Evolutionary conservation across 2,888 invertebrate genomes (phyloP).

Genomic region (Apodemia zela): DNA sequence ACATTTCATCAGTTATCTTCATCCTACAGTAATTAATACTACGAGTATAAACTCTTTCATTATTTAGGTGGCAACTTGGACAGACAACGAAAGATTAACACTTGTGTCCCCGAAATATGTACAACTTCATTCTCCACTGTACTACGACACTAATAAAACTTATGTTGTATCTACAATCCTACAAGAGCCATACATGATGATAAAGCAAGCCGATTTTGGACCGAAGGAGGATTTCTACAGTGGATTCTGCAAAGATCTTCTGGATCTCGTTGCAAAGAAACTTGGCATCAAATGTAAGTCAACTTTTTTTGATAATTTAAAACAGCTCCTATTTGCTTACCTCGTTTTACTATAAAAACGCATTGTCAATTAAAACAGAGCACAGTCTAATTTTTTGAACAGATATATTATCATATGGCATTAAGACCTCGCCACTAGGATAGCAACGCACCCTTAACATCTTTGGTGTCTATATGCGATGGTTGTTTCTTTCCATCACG

Average conservation of each 20-base stretch:
- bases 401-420: too few relatives aligned
- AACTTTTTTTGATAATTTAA: not conserved
- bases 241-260: conserved; percentile 96
- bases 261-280: conserved; percentile 88
- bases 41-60: not conserved
- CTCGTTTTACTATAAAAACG: too few relatives aligned
- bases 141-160: conserved; percentile 90
- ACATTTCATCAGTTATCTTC: too few relatives aligned
- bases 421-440: too few relatives aligned
- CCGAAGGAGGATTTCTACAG: conserved; percentile 90
- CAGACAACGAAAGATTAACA: conserved; percentile 87
- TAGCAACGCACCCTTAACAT: too few relatives aligned
- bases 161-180: conserved; percentile 93
- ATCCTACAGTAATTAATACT: too few relatives aligned
- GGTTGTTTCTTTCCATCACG: too few relatives aligned
- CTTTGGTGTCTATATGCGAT: too few relatives aligned
- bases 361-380: too few relatives aligned
- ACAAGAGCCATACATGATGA: conserved; percentile 94
- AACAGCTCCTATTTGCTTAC: not conserved
- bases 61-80: conserved; percentile 91
- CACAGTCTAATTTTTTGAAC: too few relatives aligned
- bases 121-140: conserved; percentile 82
- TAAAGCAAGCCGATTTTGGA: conserved; percentile 81
- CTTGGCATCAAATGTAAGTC: conserved; percentile 90
- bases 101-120: conserved; percentile 88